Conservation (phyloP, 2,888 invertebrate genomes). For the Mimumesa dahlbomi region DNA sequence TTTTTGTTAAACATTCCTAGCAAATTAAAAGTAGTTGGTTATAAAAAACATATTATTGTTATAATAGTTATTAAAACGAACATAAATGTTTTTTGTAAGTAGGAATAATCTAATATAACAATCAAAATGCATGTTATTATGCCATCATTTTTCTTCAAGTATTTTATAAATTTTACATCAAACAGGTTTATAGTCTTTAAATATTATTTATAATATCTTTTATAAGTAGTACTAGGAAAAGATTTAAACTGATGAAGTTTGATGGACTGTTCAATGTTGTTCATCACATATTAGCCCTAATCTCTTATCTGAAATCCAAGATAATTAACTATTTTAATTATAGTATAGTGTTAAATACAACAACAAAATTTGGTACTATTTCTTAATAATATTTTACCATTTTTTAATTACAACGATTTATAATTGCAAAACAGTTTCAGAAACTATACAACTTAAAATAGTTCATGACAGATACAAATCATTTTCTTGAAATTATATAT, state of each 20-base stretch:
- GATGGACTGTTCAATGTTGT: conserved; percentile 17
- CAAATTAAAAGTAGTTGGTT: not conserved
- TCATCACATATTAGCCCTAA: conserved; percentile 1
- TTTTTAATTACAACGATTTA: not conserved
- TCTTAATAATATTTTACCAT: too few relatives aligned
- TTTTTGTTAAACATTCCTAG: not conserved
- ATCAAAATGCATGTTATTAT: too few relatives aligned
- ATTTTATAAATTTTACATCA: not conserved
- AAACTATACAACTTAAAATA: conserved; percentile 22
- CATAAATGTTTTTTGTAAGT: not conserved
- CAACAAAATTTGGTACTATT: too few relatives aligned
- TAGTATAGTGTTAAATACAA: conserved; percentile 4
- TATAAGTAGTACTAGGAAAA: conserved; percentile 3
- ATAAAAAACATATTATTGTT: not conserved
- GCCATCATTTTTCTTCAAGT: not conserved
- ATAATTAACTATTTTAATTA: conserved; percentile 12
- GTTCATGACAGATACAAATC: too few relatives aligned
- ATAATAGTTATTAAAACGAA: not conserved
- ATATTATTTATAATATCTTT: not conserved
- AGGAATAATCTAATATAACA: too few relatives aligned
- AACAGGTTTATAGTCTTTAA: too few relatives aligned
- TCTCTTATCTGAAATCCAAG: conserved; percentile 15
- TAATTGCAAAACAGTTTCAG: conserved; percentile 10
- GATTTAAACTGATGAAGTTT: conserved; percentile 11
- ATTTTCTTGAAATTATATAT: too few relatives aligned